phyloP scores from a whole-genome alignment of 2,888 invertebrate genomes.

The Spicauda simplicius region DNA sequence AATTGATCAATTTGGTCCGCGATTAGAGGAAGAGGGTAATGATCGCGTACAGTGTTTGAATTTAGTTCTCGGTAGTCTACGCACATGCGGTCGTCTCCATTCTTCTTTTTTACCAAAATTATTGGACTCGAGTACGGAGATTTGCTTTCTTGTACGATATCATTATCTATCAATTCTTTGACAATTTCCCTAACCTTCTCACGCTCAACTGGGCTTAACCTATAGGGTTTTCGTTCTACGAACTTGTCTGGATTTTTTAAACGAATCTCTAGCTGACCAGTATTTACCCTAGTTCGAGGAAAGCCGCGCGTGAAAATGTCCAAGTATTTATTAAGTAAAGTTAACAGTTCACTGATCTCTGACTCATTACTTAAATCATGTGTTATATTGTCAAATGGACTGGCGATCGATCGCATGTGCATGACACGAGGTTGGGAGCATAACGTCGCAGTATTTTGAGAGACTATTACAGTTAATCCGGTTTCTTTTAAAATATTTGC shows the following conservation, averaged over 20 bases:
- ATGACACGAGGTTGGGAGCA: constrained; percentile 7
- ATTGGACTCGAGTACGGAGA: constrained; percentile 51
- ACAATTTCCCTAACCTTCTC: constrained; percentile 48
- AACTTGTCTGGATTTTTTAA: constrained; percentile 45
- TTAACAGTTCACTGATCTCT: constrained; percentile 19
- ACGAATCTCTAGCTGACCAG: constrained; percentile 45
- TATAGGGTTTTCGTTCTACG: constrained; percentile 49
- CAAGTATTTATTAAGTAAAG: constrained; percentile 44
- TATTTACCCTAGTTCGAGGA: constrained; percentile 46
- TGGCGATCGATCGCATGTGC: constrained; percentile 1
- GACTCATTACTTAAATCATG: constrained; percentile 30
- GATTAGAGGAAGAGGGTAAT: constrained; percentile 47
- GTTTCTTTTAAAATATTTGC: constrained; percentile 31
- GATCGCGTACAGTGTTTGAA: constrained; percentile 43
- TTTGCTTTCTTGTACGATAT: constrained; percentile 49
- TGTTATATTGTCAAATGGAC: constrained; percentile 29
- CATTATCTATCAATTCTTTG: constrained; percentile 45
- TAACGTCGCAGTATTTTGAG: constrained; percentile 6
- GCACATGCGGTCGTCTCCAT: constrained; percentile 50
- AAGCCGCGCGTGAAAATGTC: constrained; percentile 46
- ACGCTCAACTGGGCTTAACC: constrained; percentile 47
- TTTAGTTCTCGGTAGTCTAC: too few relatives aligned
- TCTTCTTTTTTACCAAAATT: constrained; percentile 49
- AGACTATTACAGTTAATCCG: constrained; percentile 25
- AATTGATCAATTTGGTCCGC: constrained; percentile 47